These are phyloP conservation scores for Zosterops lateralis DNA, from an alignment of 2,113 vertebrate genomes.

Conservation along the genomic window DNA sequence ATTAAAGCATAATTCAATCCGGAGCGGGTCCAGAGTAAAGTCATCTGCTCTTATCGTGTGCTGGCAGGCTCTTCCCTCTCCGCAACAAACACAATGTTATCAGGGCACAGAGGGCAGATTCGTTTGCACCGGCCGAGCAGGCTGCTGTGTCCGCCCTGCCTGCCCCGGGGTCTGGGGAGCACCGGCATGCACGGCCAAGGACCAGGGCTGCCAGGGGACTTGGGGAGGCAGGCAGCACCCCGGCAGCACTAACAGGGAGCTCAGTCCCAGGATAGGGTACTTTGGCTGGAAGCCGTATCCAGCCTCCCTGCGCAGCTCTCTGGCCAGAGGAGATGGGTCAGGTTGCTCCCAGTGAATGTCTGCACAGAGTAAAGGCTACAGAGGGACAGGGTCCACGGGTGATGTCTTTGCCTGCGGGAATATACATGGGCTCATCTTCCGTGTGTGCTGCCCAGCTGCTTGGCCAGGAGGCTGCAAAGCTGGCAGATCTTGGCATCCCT, in stretches of 20 bases:
- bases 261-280: neutral
- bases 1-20: constrained; percentile 67
- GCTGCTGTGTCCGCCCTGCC: constrained; percentile 53
- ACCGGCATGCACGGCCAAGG: fast-evolving
- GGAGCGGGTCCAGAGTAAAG: constrained; percentile 53
- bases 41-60: constrained; percentile 65
- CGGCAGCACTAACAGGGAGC: fast-evolving
- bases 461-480: neutral
- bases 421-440: neutral
- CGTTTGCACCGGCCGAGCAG: constrained; percentile 40
- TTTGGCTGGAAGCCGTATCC: neutral
- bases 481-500: neutral
- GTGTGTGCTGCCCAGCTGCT: neutral
- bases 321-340: fast-evolving
- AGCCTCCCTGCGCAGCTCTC: fast-evolving
- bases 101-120: constrained; percentile 64
- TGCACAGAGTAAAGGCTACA: fast-evolving
- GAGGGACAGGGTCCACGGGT: neutral
- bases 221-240: neutral
- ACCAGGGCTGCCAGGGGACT: fast-evolving
- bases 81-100: constrained; percentile 68
- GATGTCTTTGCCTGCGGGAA: neutral
- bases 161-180: neutral
- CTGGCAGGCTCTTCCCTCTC: constrained; percentile 66
- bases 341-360: neutral